Conservation (phyloP, 2,113 vertebrate species). For the Gnathonemus longibarbis region DNA sequence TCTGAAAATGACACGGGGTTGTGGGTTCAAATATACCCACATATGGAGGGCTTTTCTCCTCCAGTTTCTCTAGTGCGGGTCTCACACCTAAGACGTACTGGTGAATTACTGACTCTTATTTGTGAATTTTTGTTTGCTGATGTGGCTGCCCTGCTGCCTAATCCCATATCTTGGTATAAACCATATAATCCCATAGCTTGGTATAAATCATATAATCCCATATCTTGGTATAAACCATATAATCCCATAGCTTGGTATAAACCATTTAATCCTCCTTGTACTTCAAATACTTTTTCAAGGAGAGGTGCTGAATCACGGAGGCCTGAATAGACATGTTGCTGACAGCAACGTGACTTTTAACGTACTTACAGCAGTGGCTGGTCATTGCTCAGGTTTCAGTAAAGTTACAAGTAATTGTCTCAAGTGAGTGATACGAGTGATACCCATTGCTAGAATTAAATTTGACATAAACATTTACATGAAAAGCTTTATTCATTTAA, state of each 20-base stretch:
- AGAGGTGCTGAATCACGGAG: neutral
- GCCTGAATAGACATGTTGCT: neutral
- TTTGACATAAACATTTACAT: neutral
- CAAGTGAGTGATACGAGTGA: neutral
- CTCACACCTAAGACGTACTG: neutral
- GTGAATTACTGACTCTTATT: neutral
- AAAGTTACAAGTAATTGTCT: neutral
- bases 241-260: neutral
- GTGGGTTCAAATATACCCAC: neutral
- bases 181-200: neutral
- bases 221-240: neutral
- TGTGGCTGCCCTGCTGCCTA: neutral
- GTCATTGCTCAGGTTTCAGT: neutral
- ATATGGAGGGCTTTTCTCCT: neutral
- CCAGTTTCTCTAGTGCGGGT: neutral
- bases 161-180: neutral
- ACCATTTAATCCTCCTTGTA: neutral
- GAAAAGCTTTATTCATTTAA: neutral
- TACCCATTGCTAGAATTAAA: neutral
- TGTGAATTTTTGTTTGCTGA: neutral
- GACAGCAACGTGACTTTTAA: neutral
- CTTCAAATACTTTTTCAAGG: neutral
- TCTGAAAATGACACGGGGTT: neutral
- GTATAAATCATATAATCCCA: too few relatives aligned
- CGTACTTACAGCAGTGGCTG: neutral